Percentiles rank a stretch among this genome's conserved stretches.
Conservation (phyloP, 2,113 vertebrate species). For the Clupea harengus region DNA sequence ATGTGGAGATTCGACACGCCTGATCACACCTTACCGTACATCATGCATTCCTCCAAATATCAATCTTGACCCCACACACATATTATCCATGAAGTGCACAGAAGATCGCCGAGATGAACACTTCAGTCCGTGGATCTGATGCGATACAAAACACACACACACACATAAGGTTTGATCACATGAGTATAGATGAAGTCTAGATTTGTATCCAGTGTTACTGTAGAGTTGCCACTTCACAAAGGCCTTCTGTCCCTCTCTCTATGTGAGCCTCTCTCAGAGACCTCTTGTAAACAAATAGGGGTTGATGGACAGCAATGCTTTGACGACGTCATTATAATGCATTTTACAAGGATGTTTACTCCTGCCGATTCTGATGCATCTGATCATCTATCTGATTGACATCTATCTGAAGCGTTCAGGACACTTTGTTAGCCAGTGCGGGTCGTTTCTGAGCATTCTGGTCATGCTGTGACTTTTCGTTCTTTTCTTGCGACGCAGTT, state of each 20-base stretch:
- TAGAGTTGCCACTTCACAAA: too few relatives aligned
- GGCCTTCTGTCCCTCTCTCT: too few relatives aligned
- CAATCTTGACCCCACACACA: neutral
- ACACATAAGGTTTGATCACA: neutral
- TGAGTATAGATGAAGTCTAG: neutral
- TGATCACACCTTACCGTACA: neutral
- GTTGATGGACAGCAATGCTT: neutral
- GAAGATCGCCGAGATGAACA: neutral
- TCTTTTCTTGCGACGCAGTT: neutral
- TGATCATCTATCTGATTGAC: neutral
- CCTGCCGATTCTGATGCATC: neutral
- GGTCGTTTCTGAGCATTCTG: neutral
- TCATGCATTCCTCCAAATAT: neutral
- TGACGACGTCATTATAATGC: neutral
- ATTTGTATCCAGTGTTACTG: too few relatives aligned
- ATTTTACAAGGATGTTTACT: neutral
- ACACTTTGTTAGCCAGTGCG: neutral
- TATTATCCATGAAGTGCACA: neutral
- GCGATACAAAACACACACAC: neutral
- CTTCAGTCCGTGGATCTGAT: neutral
- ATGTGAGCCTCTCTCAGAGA: too few relatives aligned
- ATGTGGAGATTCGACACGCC: neutral
- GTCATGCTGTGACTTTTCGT: neutral
- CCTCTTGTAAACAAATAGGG: neutral
- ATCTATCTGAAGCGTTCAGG: neutral